These are phyloP conservation scores for Anneissia japonica DNA, from an alignment of 35 echinoderm and acorn worm species.

Conservation along the genomic window DNA sequence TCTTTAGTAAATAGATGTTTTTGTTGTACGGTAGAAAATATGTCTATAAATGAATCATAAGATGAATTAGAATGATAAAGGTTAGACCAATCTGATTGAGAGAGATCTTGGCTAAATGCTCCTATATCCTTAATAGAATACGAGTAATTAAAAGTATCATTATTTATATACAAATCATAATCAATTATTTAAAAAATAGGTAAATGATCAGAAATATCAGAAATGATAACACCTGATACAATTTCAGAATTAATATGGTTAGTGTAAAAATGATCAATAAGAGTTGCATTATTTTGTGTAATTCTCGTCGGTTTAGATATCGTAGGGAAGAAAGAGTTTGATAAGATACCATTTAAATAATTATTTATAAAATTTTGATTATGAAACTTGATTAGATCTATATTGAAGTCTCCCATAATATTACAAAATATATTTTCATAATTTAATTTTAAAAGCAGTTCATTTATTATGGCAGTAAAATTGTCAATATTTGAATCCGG, in stretches of 20 bases:
- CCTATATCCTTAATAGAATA: neutral
- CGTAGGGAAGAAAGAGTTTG: neutral
- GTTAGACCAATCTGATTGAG: neutral
- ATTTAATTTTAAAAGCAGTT: neutral
- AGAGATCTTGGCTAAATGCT: neutral
- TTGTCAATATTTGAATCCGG: neutral
- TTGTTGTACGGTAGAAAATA: neutral
- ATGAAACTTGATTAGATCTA: neutral
- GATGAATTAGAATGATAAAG: neutral
- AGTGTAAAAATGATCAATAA: constrained; percentile 3
- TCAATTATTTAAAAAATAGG: neutral
- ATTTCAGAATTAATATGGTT: neutral
- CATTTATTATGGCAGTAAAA: neutral
- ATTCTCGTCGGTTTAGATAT: neutral
- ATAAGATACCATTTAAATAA: neutral
- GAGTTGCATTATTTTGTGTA: neutral
- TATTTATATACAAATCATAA: neutral
- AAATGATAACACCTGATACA: neutral
- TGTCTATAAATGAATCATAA: neutral
- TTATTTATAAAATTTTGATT: neutral
- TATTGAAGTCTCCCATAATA: neutral
- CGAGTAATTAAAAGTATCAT: neutral
- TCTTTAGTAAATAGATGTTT: neutral
- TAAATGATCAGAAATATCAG: constrained; percentile 10
- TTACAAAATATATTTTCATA: neutral